These are phyloP conservation scores for Triplophysa siluroides DNA, from an alignment of 2,113 vertebrate species.

Conservation along the genomic window DNA sequence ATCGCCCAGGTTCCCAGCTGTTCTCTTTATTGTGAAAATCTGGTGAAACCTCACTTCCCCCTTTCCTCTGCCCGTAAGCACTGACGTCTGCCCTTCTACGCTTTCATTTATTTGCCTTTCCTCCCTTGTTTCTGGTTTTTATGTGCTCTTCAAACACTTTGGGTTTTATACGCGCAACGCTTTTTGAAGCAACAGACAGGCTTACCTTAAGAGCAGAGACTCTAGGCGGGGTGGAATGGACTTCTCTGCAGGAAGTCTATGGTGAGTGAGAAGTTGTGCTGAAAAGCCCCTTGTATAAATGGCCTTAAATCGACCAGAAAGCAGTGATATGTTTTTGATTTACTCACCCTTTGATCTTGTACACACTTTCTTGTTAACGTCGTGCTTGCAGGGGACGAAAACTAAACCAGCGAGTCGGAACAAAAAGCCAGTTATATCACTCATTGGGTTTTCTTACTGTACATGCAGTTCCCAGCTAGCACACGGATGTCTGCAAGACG, in stretches of 20 bases:
- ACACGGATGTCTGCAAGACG: too few species aligned
- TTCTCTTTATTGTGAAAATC: conserved; percentile 56
- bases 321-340: conserved; percentile 26
- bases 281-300: conserved; percentile 16
- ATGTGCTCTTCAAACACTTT: conserved; percentile 22
- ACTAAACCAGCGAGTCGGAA: background rate
- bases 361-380: background rate
- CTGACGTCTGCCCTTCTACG: conserved; percentile 23
- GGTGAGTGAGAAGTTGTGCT: conserved; percentile 1
- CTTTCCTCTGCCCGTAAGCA: background rate
- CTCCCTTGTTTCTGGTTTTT: conserved; percentile 30
- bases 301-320: conserved; percentile 15
- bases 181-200: conserved; percentile 26
- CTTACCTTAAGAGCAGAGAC: conserved; percentile 23
- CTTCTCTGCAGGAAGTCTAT: conserved; percentile 28
- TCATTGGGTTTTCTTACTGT: background rate
- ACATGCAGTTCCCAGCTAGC: background rate
- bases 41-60: background rate
- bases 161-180: conserved; percentile 1
- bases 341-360: background rate
- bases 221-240: background rate
- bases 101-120: conserved; percentile 47
- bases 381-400: background rate
- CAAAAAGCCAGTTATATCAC: background rate
- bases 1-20: conserved; percentile 61